Evolutionary conservation across 2,797 vertebrate species (phyloP).

Genomic region (Botia almorhae): DNA sequence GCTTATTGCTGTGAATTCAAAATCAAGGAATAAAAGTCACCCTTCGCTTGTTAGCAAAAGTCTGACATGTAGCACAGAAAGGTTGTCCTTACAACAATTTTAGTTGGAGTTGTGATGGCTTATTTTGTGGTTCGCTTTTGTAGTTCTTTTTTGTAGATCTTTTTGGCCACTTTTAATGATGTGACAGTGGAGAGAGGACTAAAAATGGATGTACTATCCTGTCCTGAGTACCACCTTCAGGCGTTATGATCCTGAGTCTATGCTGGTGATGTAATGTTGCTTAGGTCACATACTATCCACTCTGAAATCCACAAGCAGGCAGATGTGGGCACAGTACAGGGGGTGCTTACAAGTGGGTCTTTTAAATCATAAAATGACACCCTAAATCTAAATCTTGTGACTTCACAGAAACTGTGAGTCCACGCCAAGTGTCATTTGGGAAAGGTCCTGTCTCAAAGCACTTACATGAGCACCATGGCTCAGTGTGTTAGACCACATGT

Average conservation of each 20-base stretch:
- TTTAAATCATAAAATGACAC: neutral
- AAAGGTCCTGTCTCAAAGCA: neutral
- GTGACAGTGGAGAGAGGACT: neutral
- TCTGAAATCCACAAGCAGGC: neutral
- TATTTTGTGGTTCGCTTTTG: neutral
- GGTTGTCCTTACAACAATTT: neutral
- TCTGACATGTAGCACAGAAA: neutral
- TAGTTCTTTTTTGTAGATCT: neutral
- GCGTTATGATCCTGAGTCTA: neutral
- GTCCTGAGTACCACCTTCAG: no score
- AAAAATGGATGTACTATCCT: neutral
- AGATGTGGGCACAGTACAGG: no score
- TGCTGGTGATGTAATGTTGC: neutral
- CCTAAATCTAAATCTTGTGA: neutral
- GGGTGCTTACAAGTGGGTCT: no score
- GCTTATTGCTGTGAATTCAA: neutral
- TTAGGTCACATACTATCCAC: neutral
- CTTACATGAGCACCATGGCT: neutral
- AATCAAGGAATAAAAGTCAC: neutral
- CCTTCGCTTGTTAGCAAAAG: slow-evolving; percentile 30
- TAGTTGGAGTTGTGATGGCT: neutral
- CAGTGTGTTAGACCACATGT: neutral
- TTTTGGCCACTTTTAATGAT: neutral
- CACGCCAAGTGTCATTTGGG: neutral
- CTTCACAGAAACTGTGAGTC: neutral